Percentiles rank a stretch among this genome's conserved stretches.
These are phyloP conservation scores for Axis porcinus DNA, from an alignment of 2,113 vertebrate genomes.

Conservation along the genomic window DNA sequence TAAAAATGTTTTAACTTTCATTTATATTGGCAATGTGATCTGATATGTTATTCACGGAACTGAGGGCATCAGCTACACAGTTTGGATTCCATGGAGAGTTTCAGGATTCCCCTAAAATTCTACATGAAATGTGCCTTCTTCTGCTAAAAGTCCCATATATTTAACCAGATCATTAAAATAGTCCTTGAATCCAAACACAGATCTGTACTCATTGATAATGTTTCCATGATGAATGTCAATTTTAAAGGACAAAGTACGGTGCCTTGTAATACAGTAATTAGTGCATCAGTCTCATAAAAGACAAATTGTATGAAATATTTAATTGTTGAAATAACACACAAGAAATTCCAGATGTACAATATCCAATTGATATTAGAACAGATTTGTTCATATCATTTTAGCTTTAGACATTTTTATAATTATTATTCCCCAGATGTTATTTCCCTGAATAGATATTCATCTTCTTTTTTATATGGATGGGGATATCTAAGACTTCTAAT, in stretches of 20 bases:
- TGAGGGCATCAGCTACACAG: slow-evolving; percentile 14
- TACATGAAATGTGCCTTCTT: not conserved
- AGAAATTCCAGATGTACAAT: not conserved
- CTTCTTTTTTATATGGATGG: not conserved
- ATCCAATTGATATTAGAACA: not conserved
- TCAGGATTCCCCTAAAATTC: not conserved
- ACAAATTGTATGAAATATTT: slow-evolving; percentile 11
- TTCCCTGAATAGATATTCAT: not conserved
- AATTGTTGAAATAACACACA: not conserved
- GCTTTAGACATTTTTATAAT: not conserved
- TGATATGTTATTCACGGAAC: slow-evolving; percentile 52
- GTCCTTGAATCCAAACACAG: not conserved
- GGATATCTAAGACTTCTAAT: not conserved
- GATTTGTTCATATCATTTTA: not conserved
- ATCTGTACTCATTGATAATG: not conserved
- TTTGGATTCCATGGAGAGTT: not conserved
- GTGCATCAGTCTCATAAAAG: not conserved
- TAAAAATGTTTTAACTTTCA: not conserved
- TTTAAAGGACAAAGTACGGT: slow-evolving; percentile 66
- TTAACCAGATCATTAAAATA: not conserved
- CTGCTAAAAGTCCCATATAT: not conserved
- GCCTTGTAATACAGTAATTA: not conserved
- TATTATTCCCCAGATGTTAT: not conserved
- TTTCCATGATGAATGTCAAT: slow-evolving; percentile 42
- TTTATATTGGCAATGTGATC: slow-evolving; percentile 42